A percentile compares a stretch with the other conserved stretches of the same genome.
Conservation (phyloP, 1,140 invertebrate genomes). For the Pemphigus obesinymphae region DNA sequence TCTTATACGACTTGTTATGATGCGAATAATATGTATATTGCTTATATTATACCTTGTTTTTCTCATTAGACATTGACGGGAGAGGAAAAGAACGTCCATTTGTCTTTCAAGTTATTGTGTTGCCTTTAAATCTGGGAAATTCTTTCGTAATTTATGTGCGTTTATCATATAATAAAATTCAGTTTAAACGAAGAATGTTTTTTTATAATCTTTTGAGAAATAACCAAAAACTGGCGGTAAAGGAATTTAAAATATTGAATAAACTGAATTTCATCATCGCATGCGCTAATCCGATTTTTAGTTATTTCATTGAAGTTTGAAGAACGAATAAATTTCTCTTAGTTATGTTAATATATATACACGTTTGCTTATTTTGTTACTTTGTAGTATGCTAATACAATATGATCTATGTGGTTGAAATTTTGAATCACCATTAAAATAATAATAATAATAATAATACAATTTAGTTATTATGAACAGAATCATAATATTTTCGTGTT, state of each 20-base stretch:
- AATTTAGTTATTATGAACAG: too few relatives aligned
- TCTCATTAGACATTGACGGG: not conserved
- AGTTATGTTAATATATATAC: too few relatives aligned
- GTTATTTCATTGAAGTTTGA: not conserved
- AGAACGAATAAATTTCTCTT: not conserved
- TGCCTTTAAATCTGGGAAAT: not conserved
- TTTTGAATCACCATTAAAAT: too few relatives aligned
- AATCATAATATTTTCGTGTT: too few relatives aligned
- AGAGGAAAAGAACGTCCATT: too few relatives aligned
- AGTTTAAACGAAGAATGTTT: not conserved
- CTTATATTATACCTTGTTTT: too few relatives aligned
- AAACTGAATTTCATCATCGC: not conserved
- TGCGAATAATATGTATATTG: too few relatives aligned
- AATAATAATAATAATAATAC: too few relatives aligned
- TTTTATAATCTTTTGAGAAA: not conserved
- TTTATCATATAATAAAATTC: not conserved
- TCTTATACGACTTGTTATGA: too few relatives aligned
- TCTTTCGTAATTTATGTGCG: not conserved
- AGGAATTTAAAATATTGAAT: not conserved
- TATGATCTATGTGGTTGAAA: too few relatives aligned
- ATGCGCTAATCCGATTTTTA: not conserved
- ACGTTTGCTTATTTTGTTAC: too few relatives aligned
- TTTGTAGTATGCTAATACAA: too few relatives aligned
- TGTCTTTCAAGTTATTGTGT: not conserved
- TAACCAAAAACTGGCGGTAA: not conserved